A percentile compares a stretch with the other conserved stretches of the same genome.
Evolutionary conservation across 2,113 vertebrate genomes (phyloP).

Genomic region (Silurus meridionalis): DNA sequence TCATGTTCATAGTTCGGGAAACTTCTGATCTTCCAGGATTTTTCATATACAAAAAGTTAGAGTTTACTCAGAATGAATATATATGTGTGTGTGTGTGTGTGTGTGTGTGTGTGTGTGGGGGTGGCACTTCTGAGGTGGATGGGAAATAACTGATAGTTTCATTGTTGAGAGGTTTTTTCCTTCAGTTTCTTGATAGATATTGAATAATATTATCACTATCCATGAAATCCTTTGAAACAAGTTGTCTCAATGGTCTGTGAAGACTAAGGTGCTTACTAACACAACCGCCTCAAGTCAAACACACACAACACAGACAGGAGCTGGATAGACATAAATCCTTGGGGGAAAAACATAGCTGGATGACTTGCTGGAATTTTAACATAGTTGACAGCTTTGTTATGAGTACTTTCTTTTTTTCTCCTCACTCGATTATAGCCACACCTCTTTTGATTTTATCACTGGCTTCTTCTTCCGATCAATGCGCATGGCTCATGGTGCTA

Average conservation of each 20-base stretch:
- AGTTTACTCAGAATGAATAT: neutral
- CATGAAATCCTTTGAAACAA: neutral
- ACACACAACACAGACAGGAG: neutral
- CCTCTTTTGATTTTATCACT: slow-evolving; percentile 24
- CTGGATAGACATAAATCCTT: neutral
- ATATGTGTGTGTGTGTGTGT: no score
- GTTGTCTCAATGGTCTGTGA: slow-evolving; percentile 1
- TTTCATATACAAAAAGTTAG: neutral
- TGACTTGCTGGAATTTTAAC: slow-evolving; percentile 2
- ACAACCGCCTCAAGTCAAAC: slow-evolving; percentile 5
- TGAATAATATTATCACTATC: neutral
- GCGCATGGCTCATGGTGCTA: slow-evolving; percentile 7
- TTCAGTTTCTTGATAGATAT: neutral
- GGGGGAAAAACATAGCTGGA: neutral
- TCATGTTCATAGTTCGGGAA: neutral
- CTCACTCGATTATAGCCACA: neutral
- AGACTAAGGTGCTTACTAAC: neutral
- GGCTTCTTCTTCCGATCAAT: slow-evolving; percentile 16
- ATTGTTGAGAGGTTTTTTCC: neutral
- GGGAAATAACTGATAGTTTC: neutral
- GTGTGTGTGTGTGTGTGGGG: neutral
- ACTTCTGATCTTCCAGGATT: neutral
- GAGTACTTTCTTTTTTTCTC: neutral
- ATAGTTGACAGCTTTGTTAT: slow-evolving; percentile 1
- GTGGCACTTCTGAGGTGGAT: neutral